Conservation (phyloP, 2,113 vertebrate genomes). For the Strix uralensis region DNA sequence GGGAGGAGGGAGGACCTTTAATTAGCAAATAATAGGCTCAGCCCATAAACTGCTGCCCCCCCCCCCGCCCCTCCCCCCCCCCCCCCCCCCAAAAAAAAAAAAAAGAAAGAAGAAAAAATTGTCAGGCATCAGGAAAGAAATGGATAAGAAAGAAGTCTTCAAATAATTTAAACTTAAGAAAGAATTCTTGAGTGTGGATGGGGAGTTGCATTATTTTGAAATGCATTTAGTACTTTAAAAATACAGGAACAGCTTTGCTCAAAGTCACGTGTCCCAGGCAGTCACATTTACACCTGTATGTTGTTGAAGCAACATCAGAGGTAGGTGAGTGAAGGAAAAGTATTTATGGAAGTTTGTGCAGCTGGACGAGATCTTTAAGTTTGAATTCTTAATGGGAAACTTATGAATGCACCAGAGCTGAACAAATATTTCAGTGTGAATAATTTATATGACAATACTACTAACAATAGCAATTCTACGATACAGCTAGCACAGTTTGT, state of each 20-base stretch:
- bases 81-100: background rate
- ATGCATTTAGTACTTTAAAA: background rate
- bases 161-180: background rate
- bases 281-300: background rate
- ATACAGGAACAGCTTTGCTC: background rate
- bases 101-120: background rate
- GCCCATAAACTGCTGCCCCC: background rate
- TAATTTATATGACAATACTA: background rate
- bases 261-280: background rate
- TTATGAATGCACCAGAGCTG: background rate
- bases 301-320: background rate
- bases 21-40: background rate
- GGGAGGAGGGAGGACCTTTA: background rate
- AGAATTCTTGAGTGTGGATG: background rate
- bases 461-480: background rate
- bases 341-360: slow-evolving; percentile 32
- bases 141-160: background rate
- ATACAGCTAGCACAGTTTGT: background rate
- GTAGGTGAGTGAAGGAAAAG: background rate
- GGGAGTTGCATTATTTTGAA: background rate
- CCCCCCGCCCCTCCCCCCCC: no score
- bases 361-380: slow-evolving; percentile 32
- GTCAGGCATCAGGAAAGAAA: background rate
- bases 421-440: slow-evolving; percentile 6
- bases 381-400: slow-evolving; percentile 36